Evolutionary conservation across 2,797 vertebrate species (phyloP).

Genomic region (Onychomys leucogaster): DNA sequence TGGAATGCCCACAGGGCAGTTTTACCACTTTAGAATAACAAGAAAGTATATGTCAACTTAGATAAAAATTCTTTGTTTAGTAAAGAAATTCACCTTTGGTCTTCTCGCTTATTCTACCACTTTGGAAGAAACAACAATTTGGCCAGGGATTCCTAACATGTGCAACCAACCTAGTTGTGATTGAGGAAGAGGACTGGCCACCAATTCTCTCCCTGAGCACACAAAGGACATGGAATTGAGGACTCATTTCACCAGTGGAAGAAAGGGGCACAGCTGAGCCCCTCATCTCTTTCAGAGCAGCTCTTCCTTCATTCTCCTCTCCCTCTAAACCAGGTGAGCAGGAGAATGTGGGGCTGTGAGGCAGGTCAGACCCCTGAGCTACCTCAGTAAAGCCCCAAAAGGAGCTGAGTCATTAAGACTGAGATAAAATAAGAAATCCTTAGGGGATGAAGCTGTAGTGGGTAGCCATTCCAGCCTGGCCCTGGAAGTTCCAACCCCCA

Average conservation of each 20-base stretch:
- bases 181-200: background rate
- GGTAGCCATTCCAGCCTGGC: too few species aligned
- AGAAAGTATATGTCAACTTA: background rate
- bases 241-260: rapidly evolving
- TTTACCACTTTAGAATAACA: background rate
- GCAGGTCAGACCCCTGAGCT: background rate
- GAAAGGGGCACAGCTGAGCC: background rate
- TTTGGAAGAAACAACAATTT: background rate
- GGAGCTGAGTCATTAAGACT: background rate
- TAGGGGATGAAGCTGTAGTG: background rate
- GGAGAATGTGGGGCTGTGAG: background rate
- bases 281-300: too few species aligned
- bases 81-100: background rate
- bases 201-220: background rate
- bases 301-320: background rate
- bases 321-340: background rate
- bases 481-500: too few species aligned
- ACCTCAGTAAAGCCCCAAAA: too few species aligned
- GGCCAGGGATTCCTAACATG: background rate
- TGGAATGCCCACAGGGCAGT: background rate
- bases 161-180: background rate
- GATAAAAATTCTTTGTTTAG: background rate
- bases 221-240: background rate
- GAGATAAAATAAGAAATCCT: background rate
- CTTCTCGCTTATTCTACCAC: background rate